Conservation (phyloP, 2,113 vertebrate species). For the Centrocercus urophasianus region DNA sequence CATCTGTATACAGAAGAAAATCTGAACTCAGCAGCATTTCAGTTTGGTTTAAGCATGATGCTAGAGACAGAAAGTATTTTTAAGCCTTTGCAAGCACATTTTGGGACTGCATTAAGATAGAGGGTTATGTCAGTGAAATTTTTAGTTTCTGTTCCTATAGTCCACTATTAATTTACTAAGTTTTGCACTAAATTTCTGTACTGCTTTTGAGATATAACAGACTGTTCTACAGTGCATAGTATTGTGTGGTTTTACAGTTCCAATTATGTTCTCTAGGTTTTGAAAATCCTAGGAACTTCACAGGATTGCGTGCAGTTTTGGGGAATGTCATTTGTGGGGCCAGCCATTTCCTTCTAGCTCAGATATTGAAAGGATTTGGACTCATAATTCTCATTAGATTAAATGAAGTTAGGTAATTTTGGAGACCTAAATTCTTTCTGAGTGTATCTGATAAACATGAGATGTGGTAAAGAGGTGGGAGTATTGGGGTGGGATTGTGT, state of each 20-base stretch:
- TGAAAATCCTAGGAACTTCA: not conserved
- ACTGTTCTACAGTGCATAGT: not conserved
- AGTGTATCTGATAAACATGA: not conserved
- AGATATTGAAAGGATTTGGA: not conserved
- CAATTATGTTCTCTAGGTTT: not conserved
- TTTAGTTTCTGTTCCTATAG: not conserved
- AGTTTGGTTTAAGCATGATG: not conserved
- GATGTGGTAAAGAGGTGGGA: not conserved
- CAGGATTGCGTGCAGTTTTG: not conserved
- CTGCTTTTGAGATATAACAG: not conserved
- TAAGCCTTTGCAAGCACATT: not conserved
- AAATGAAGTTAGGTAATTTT: not conserved
- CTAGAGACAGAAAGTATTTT: not conserved
- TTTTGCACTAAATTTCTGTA: not conserved
- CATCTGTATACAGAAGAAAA: not conserved
- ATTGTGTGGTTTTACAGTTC: not conserved
- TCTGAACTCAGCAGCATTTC: not conserved
- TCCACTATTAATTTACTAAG: not conserved
- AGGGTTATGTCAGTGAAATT: not conserved
- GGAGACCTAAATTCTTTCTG: not conserved
- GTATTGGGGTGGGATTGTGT: not conserved
- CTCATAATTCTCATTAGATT: not conserved
- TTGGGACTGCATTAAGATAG: not conserved
- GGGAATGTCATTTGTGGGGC: not conserved
- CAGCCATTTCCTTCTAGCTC: not conserved